These are phyloP conservation scores for Oplegnathus fasciatus DNA, from an alignment of 2,113 vertebrate genomes.

Conservation along the genomic window DNA sequence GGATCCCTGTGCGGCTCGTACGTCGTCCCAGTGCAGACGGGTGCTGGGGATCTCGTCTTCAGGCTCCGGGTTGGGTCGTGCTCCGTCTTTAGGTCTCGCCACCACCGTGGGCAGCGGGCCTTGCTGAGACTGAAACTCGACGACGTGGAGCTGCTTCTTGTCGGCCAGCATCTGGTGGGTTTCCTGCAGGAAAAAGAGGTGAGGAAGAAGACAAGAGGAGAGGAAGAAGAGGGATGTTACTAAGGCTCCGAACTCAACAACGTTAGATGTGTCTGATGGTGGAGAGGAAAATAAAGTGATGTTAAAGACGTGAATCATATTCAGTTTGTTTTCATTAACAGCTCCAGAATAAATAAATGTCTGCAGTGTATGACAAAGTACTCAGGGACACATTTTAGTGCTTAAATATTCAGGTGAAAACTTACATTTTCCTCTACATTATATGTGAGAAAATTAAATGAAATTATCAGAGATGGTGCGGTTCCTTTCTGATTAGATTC, in stretches of 20 bases:
- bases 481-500: too few species aligned
- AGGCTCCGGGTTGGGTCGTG: conserved; percentile 81
- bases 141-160: conserved; percentile 90
- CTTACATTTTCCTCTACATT: not conserved
- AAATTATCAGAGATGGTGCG: too few species aligned
- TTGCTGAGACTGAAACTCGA: conserved; percentile 90
- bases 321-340: not conserved
- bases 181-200: conserved; percentile 79
- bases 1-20: conserved; percentile 86
- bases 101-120: conserved; percentile 91
- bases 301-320: too few species aligned
- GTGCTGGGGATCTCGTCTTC: conserved; percentile 86
- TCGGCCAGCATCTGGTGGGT: conserved; percentile 91
- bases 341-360: not conserved
- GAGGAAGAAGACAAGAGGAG: not conserved
- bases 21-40: conserved; percentile 91
- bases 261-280: not conserved
- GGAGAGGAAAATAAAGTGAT: not conserved
- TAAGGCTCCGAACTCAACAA: not conserved
- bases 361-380: not conserved
- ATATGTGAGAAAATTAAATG: too few species aligned
- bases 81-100: conserved; percentile 82
- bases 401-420: too few species aligned
- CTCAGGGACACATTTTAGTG: not conserved
- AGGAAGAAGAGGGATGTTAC: not conserved